Evolutionary conservation across 1,140 invertebrate genomes (phyloP), one percentile per base, ranked within the genome.

Genomic region (Drosophila elegans): DNA sequence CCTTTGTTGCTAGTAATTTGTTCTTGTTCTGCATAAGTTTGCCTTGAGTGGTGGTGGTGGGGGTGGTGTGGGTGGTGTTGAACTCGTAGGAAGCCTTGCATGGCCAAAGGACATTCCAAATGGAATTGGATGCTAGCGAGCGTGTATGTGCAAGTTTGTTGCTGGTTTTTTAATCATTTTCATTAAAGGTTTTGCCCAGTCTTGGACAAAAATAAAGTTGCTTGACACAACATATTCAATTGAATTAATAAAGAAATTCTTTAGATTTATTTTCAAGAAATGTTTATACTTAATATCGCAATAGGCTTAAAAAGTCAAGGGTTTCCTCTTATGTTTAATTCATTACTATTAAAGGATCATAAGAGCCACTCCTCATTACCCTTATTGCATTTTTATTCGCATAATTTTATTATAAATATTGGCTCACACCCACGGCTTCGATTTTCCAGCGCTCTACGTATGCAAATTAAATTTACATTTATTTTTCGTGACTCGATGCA

Each of bases 391-490:
- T 74, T 78, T 67, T 62, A 82, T 78, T 78, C 80, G 68, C 82
- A 86, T 86, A 86, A 85, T 78, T 82, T 88, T 34, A 62, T 64
- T 75, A 78, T 80, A 74, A 84, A 80, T 80, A 68, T 69, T 56
- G 46, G 52, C 49, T 36, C 63, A 11, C 38, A 9, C n/a, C 27
- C 21, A 2, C 3, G 1, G 11, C 21, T 9, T 27, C 36, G 25
- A 29, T 63, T 53, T 68, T 69, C 51, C 48, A 34, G 29, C 41
- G 61, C 60, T 62, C 60, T 62, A 64, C 51, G 62, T 67, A 69
- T 49, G 49, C 77, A 81, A 85, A 85, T 88, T 78, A 56, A 88
- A 85, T 85, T 85, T 88, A 86, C 73, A 75, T 85, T 80, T 85
- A 77, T 78, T 78, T 78, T 80, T 73, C 78, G 77, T 77, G 76